These are phyloP conservation scores for Otolemur crassicaudatus DNA, from an alignment of 2,797 vertebrate species.

Conservation along the genomic window DNA sequence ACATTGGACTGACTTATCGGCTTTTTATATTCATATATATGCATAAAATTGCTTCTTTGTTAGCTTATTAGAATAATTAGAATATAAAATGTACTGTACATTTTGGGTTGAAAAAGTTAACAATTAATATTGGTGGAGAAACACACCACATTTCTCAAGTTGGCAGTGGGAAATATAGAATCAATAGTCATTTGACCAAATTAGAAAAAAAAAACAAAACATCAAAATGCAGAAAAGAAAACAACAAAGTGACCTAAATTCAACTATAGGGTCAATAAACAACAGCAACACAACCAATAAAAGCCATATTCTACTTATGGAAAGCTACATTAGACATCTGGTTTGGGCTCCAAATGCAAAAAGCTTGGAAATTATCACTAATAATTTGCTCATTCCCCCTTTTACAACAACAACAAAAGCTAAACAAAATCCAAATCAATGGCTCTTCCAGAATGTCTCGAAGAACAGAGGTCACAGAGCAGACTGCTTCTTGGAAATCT, in stretches of 20 bases:
- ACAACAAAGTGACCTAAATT: neutral
- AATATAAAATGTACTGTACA: neutral
- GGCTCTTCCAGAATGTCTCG: neutral
- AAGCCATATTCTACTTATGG: neutral
- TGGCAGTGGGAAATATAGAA: neutral
- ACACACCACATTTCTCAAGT: neutral
- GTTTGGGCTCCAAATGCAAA: neutral
- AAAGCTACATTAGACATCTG: neutral
- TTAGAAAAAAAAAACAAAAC: neutral
- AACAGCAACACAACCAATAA: neutral
- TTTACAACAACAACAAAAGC: neutral
- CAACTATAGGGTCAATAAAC: neutral
- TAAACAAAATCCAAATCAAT: neutral
- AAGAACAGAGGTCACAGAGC: neutral
- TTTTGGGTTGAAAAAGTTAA: neutral
- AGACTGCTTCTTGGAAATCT: neutral
- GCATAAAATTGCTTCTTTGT: neutral
- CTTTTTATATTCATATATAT: neutral
- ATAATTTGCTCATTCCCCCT: neutral
- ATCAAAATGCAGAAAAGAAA: constrained; percentile 22
- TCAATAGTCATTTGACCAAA: neutral
- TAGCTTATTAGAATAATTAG: neutral
- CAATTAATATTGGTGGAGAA: neutral
- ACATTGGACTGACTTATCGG: neutral
- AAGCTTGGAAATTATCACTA: neutral